Conservation (phyloP, 2,113 vertebrate species). For the Pachycephala philippinensis region DNA sequence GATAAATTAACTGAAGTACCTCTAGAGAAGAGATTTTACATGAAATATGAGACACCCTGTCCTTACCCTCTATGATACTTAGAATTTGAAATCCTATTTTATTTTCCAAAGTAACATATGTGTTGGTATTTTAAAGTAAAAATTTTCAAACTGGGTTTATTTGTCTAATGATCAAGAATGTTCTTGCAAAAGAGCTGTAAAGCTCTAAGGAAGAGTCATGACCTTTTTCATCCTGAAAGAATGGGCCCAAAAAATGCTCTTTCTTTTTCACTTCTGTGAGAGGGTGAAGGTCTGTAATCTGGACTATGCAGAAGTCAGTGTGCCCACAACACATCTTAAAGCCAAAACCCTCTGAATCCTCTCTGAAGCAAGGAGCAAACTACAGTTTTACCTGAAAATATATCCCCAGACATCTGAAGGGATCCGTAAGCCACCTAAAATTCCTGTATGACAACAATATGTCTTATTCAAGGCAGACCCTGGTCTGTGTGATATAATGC, state of each 20-base stretch:
- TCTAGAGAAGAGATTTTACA: not conserved
- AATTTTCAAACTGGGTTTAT: not conserved
- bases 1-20: not conserved
- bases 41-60: not conserved
- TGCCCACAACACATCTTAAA: not conserved
- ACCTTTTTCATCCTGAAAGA: not conserved
- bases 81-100: not conserved
- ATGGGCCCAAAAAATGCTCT: not conserved
- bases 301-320: not conserved
- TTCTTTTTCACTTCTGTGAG: not conserved
- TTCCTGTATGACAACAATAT: accelerated
- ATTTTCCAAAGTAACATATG: not conserved
- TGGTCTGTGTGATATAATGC: not conserved
- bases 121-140: not conserved
- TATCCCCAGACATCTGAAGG: not conserved
- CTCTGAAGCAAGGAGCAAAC: not conserved
- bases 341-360: not conserved
- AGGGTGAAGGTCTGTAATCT: not conserved
- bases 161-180: not conserved
- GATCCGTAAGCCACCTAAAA: not conserved
- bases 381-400: not conserved
- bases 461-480: not conserved
- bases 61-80: not conserved
- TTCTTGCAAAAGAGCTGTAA: not conserved
- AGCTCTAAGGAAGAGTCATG: not conserved